Base-by-base conservation (phyloP, 2,888 invertebrate species). In the Polydrusus tereticollis region DNA sequence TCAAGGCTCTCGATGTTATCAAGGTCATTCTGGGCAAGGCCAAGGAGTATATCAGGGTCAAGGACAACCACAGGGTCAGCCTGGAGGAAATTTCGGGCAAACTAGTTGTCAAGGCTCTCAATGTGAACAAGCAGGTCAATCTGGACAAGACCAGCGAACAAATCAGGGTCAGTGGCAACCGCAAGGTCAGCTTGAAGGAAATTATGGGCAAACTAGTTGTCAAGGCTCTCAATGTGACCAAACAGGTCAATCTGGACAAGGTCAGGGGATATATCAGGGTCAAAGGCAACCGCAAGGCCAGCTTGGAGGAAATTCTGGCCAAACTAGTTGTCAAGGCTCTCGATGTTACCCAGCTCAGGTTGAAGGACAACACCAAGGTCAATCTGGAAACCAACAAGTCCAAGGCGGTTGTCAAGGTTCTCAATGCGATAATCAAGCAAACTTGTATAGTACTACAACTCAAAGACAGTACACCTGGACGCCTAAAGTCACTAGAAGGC, bases 341-440 rank as follows among this genome's bases (percentile, higher is more conserved):
- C 36, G 50, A 6, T 68, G 47, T 26, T 23, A 21, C 6, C 21
- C 7, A n/a, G n/a, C n/a, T n/a, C n/a, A n/a, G n/a, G n/a, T n/a
- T 14, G 50, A 50, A 50, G 68, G 41, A 4, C 47, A 12, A 12
- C 20, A 16, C 23, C 38, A 18, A 10, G 16, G 18, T 26, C 41
- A 38, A 43, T 26, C 14, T 21, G n/a, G n/a, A n/a, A n/a, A n/a
- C n/a, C n/a, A n/a, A n/a, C n/a, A n/a, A n/a, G n/a, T n/a, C n/a
- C 41, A 20, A 12, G n/a, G 2, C 18, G 62, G 12, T 21, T 23
- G n/a, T n/a, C 45, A 43, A 62, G 65, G 36, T 65, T 21, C 26
- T 14, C 14, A 6, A 23, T 2, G 21, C 16, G 52, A 38, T 38
- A 6, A 29, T 63, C 21, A 62, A 33, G 43, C 59, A 16, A 41